Base-by-base conservation (phyloP, 2,888 invertebrate species). In the Cloeon dipterum region DNA sequence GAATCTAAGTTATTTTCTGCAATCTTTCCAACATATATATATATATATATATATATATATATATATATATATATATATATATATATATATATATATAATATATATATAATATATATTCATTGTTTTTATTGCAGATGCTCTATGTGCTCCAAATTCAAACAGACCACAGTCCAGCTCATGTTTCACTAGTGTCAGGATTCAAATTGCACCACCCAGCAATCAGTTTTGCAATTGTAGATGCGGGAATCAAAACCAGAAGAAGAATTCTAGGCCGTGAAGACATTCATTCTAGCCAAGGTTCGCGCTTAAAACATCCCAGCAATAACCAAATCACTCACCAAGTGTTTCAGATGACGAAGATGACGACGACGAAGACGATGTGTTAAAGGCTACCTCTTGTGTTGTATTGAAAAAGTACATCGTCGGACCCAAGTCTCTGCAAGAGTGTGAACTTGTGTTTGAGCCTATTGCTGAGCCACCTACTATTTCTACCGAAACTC, bases 371-470 rank as follows among this genome's bases (percentile, higher is more conserved):
- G 63, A 65, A 38, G 63, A 63, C 32, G 53, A 62, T 25, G 64
- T 63, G 35, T 55, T 63, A 37, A 56, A 50, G 4, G 53, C 53
- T 13, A 50, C 43, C 33, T 20, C 20, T 34, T 46, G 43, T 23
- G 42, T 58, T 39, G 57, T 64, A 4, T 58, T 72, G 20, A 59
- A 64, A 39, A 65, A 86, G 65, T 77, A 76, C 56, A 66, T 83
- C 42, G 78, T 88, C 41, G 83, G 86, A 52, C 82, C 83, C 20
- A 85, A 83, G 57, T 82, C 85, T 3, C 62, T 91, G 42, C 88
- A 89, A 57, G 82, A 86, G 51, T 75, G 79, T 45, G 66, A 71
- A 45, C 74, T 85, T 34, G 65, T 70, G 4, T 76, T 72, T 54
- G 53, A 29, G n/a, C 29, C 29, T 5, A 14, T 14, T 29, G 29